Conservation (phyloP, 2,113 vertebrate genomes). For the Vidua macroura region DNA sequence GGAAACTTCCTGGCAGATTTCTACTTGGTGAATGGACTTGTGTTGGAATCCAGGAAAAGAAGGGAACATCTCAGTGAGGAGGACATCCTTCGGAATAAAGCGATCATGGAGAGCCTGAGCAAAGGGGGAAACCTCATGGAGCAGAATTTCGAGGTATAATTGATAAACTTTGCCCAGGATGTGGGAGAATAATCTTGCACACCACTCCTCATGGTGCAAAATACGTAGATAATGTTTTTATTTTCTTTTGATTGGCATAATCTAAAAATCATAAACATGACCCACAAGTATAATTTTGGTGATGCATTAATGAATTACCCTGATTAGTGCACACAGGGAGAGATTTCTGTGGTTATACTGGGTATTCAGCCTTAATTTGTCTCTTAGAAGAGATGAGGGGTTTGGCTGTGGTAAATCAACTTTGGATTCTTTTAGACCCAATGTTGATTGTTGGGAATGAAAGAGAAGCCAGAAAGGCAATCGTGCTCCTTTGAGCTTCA, state of each 20-base stretch:
- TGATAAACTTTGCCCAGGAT: not conserved
- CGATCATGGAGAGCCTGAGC: conserved; percentile 98
- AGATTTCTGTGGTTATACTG: not conserved
- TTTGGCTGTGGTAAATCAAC: conserved; percentile 5
- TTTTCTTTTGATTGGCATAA: not conserved
- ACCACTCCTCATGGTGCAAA: not conserved
- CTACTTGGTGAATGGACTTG: conserved; percentile 94
- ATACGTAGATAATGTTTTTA: not conserved
- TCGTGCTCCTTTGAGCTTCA: not conserved
- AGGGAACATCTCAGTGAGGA: conserved; percentile 97
- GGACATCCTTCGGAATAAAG: conserved; percentile 97
- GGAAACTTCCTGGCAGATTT: conserved; percentile 98
- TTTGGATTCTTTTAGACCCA: not conserved
- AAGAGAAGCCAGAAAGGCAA: not conserved
- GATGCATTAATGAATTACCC: not conserved
- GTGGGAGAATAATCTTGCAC: not conserved
- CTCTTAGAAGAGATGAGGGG: not conserved
- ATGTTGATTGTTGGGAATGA: not conserved
- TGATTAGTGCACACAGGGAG: not conserved
- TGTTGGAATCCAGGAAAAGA: conserved; percentile 95
- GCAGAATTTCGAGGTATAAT: conserved; percentile 92
- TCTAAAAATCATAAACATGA: not conserved
- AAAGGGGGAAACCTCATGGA: conserved; percentile 96
- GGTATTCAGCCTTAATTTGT: not conserved
- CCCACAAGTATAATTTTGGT: not conserved